Conservation (phyloP, 2,888 invertebrate species). For the Thera obeliscata region DNA sequence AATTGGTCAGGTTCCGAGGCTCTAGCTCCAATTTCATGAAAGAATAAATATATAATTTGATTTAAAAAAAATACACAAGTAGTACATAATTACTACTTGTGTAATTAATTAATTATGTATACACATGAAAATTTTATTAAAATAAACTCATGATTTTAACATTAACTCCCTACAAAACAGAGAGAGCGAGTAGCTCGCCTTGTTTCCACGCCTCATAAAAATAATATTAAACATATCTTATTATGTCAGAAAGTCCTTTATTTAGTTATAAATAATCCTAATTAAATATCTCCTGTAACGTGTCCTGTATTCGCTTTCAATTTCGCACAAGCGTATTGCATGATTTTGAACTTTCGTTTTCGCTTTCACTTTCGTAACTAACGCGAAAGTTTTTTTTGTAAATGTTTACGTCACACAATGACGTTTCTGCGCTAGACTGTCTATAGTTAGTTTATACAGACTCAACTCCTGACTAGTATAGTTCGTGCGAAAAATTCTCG, state of each 20-base stretch:
- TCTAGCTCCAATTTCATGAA: too few relatives aligned
- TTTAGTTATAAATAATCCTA: slow-evolving; percentile 4
- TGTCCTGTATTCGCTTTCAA: slow-evolving; percentile 39
- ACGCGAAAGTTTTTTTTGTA: slow-evolving; percentile 47
- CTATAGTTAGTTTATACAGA: slow-evolving; percentile 24
- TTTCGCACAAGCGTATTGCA: slow-evolving; percentile 42
- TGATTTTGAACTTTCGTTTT: slow-evolving; percentile 48
- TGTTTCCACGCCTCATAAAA: neutral
- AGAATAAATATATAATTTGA: too few relatives aligned
- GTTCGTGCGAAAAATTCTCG: slow-evolving; percentile 13
- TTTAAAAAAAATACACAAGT: too few relatives aligned
- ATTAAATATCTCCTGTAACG: slow-evolving; percentile 32
- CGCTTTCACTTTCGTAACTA: slow-evolving; percentile 47
- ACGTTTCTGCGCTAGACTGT: slow-evolving; percentile 41
- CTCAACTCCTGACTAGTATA: slow-evolving; percentile 6
- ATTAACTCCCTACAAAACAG: neutral
- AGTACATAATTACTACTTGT: too few relatives aligned
- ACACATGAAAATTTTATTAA: neutral
- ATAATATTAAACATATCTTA: neutral
- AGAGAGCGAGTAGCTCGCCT: neutral
- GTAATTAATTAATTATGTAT: too few relatives aligned
- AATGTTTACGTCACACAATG: slow-evolving; percentile 46
- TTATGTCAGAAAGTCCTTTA: neutral
- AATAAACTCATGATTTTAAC: neutral
- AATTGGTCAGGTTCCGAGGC: too few relatives aligned